A percentile compares a stretch with the other conserved stretches of the same genome.
Evolutionary conservation across 2,888 invertebrate genomes (phyloP).

Genomic region (Troides oblongomaculatus): DNA sequence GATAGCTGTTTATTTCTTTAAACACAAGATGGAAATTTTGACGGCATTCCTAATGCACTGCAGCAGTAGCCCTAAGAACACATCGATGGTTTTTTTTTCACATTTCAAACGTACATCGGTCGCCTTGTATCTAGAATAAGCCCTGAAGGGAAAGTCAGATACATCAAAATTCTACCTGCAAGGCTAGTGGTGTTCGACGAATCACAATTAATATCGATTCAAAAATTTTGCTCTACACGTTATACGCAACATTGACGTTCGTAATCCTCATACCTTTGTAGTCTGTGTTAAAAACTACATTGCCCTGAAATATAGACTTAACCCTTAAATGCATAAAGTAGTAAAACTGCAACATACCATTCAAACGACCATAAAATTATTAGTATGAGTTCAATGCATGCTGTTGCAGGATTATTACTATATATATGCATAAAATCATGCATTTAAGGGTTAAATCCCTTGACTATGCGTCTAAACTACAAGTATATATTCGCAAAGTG

Average conservation of each 20-base stretch:
- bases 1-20: too few relatives aligned
- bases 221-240: conserved; percentile 30
- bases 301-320: not conserved
- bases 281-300: conserved; percentile 5
- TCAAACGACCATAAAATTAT: too few relatives aligned
- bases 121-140: conserved; percentile 50
- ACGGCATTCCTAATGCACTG: too few relatives aligned
- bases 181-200: conserved; percentile 40
- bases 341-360: too few relatives aligned
- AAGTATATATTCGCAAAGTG: not conserved
- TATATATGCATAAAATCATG: too few relatives aligned
- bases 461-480: not conserved
- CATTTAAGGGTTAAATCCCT: not conserved
- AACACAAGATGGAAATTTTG: too few relatives aligned
- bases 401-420: too few relatives aligned
- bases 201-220: conserved; percentile 48
- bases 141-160: conserved; percentile 56
- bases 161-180: conserved; percentile 65
- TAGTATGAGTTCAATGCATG: too few relatives aligned
- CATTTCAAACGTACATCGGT: conserved; percentile 10
- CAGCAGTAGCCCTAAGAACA: too few relatives aligned
- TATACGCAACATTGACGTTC: conserved; percentile 7
- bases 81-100: not conserved
- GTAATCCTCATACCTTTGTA: not conserved
- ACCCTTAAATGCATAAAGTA: too few relatives aligned